A percentile compares a stretch with the other conserved stretches of the same genome.
Evolutionary conservation across 2,888 invertebrate species (phyloP).

Genomic region (Diaprepes abbreviatus): DNA sequence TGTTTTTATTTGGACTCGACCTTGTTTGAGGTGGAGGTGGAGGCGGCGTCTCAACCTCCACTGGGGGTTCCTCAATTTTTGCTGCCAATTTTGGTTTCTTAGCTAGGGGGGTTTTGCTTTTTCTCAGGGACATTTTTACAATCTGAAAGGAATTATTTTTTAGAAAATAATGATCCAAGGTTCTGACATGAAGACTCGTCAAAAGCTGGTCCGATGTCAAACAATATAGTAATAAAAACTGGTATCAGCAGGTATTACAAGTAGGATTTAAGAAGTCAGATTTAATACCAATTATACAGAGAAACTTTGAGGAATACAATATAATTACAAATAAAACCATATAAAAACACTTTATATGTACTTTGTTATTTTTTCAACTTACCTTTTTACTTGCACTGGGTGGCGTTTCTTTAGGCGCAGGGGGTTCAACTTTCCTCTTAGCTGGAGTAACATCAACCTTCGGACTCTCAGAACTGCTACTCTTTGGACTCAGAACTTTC

Average conservation of each 20-base stretch:
- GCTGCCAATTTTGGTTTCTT: slow-evolving; percentile 32
- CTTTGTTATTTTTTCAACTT: background rate
- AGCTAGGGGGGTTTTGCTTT: slow-evolving; percentile 21
- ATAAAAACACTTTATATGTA: no score
- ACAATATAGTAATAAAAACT: background rate
- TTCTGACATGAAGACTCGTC: slow-evolving; percentile 13
- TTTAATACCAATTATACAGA: no score
- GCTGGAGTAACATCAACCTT: slow-evolving; percentile 14
- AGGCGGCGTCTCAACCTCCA: slow-evolving; percentile 11
- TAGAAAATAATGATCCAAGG: background rate
- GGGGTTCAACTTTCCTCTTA: background rate
- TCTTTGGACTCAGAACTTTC: slow-evolving; percentile 45
- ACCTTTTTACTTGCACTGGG: slow-evolving; percentile 31
- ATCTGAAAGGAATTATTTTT: slow-evolving; percentile 9
- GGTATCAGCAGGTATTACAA: background rate
- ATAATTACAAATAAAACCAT: no score
- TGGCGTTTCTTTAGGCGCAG: slow-evolving; percentile 1
- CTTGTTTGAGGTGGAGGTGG: slow-evolving; percentile 15
- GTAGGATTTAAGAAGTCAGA: no score
- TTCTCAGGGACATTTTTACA: slow-evolving; percentile 25
- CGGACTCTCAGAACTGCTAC: background rate
- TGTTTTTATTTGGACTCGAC: slow-evolving; percentile 31
- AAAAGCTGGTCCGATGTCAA: background rate
- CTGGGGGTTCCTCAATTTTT: slow-evolving; percentile 34
- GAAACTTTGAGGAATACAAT: no score